Evolutionary conservation across 1,140 invertebrate genomes (phyloP).

Genomic region (Leptopilina boulardi): DNA sequence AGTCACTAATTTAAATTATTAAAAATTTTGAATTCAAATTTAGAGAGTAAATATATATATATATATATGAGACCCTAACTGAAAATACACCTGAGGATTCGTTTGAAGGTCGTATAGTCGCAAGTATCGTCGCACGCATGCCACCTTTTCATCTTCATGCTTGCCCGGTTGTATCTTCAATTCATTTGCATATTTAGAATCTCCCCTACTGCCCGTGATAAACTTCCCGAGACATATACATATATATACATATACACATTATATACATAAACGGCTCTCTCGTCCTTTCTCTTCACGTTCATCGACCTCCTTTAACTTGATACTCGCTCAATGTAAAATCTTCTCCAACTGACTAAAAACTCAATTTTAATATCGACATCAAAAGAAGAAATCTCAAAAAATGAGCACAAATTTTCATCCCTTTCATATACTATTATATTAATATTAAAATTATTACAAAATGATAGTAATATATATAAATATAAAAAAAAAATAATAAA

Average conservation of each 20-base stretch:
- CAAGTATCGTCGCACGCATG: constrained; percentile 49
- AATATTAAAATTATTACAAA: no score
- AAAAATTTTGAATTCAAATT: no score
- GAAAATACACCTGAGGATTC: constrained; percentile 24
- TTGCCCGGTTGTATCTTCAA: constrained; percentile 68
- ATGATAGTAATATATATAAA: no score
- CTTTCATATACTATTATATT: no score
- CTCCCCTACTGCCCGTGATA: constrained; percentile 42
- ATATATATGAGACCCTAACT: not conserved
- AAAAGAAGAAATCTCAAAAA: not conserved
- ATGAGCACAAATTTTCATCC: no score
- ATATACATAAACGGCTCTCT: no score
- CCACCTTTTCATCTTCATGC: constrained; percentile 66
- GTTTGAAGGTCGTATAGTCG: constrained; percentile 35
- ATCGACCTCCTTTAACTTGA: constrained; percentile 51
- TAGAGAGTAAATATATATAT: no score
- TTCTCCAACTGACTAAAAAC: constrained; percentile 67
- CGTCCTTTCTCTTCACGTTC: constrained; percentile 52
- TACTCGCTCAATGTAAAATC: constrained; percentile 60
- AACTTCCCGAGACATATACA: constrained; percentile 33
- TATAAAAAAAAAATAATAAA: no score
- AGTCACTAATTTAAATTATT: no score
- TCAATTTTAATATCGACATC: constrained; percentile 53
- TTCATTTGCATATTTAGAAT: constrained; percentile 72
- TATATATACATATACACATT: no score